Conservation (phyloP, 2,113 vertebrate genomes). For the Serilophus lunatus region DNA sequence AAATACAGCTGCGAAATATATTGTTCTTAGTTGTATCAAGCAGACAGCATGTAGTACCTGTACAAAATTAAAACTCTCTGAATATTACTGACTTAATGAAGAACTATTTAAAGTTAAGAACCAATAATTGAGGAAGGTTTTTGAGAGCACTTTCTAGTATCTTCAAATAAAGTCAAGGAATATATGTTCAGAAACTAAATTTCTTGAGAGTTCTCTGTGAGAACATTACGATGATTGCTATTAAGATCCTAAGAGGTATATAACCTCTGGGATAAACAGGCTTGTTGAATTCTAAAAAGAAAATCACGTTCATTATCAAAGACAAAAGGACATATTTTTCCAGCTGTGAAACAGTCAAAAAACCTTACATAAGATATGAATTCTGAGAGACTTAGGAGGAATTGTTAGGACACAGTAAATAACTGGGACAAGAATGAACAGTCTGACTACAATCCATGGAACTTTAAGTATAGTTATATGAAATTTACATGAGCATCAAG, state of each 20-base stretch:
- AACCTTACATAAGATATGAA: background rate
- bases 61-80: background rate
- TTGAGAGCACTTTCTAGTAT: background rate
- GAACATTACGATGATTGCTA: background rate
- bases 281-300: background rate
- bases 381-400: background rate
- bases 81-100: background rate
- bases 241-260: background rate
- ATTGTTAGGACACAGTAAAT: background rate
- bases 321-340: background rate
- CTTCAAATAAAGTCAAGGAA: background rate
- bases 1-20: background rate
- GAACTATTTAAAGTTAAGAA: slow-evolving; percentile 6
- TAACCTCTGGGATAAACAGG: background rate
- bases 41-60: background rate
- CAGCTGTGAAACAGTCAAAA: background rate
- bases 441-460: background rate
- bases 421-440: background rate
- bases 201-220: background rate
- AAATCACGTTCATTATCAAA: background rate
- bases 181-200: background rate
- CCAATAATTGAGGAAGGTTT: background rate
- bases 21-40: background rate
- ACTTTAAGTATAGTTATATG: background rate
- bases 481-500: background rate